A percentile compares a stretch with the other conserved stretches of the same genome.
Evolutionary conservation across 2,797 vertebrate genomes (phyloP).

Genomic region (Poecilia wingei): DNA sequence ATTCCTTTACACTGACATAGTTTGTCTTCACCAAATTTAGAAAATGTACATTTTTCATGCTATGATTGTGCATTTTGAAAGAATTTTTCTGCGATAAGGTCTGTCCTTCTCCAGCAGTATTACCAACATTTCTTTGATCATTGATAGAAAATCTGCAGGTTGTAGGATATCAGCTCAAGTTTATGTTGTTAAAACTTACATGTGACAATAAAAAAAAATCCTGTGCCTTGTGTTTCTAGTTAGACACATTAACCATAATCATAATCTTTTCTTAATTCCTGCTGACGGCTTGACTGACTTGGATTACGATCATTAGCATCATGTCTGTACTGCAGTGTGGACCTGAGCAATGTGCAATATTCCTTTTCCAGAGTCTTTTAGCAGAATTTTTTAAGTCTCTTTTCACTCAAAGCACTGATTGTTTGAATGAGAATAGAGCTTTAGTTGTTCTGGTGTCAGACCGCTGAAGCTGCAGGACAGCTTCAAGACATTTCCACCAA

Average conservation of each 20-base stretch:
- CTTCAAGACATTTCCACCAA: slow-evolving; percentile 2
- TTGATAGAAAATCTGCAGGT: not conserved
- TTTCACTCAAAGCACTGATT: slow-evolving; percentile 51
- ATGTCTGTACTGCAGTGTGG: slow-evolving; percentile 46
- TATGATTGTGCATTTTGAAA: not conserved
- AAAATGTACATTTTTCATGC: not conserved
- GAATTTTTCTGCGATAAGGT: not conserved
- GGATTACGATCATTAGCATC: slow-evolving; percentile 10
- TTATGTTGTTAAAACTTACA: not conserved
- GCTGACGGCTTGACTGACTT: not conserved
- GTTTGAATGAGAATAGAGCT: slow-evolving; percentile 40
- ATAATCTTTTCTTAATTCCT: not conserved
- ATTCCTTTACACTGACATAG: not conserved
- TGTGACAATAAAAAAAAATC: not conserved
- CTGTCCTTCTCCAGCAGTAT: not conserved
- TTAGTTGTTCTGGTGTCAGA: slow-evolving; percentile 29
- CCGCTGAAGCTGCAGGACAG: slow-evolving; percentile 16
- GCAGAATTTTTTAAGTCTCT: slow-evolving; percentile 45
- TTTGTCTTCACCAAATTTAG: not conserved
- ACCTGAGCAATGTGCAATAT: slow-evolving; percentile 47
- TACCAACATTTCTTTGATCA: not conserved
- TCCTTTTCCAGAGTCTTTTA: slow-evolving; percentile 42
- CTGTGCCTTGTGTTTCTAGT: not conserved
- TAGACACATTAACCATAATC: not conserved
- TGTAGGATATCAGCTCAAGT: not conserved